phyloP scores from a whole-genome alignment of 2,888 invertebrate genomes.

The Drosophila colorata region DNA sequence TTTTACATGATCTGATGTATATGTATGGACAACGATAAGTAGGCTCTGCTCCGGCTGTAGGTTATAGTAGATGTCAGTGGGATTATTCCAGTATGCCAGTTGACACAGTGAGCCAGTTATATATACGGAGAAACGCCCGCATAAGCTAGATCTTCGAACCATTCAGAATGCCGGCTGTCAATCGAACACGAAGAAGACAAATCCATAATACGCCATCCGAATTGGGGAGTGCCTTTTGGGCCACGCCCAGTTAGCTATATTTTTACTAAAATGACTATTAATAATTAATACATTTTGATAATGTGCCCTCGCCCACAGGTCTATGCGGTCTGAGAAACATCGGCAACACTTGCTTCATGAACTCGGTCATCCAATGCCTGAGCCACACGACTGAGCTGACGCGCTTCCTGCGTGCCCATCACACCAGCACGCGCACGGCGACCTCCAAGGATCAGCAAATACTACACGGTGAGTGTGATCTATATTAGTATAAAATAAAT shows the following conservation, averaged over 20 bases:
- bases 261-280: not conserved
- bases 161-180: conserved; percentile 26
- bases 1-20: too few relatives aligned
- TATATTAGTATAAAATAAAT: too few relatives aligned
- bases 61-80: conserved; percentile 1
- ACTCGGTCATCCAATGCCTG: conserved; percentile 85
- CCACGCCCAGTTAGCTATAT: conserved; percentile 43
- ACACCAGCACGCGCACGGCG: conserved; percentile 80
- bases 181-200: conserved; percentile 20
- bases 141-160: conserved; percentile 9
- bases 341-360: conserved; percentile 89
- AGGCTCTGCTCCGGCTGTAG: conserved; percentile 2
- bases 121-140: conserved; percentile 7
- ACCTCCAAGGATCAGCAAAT: conserved; percentile 85
- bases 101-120: conserved; percentile 18
- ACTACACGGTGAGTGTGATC: conserved; percentile 75
- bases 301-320: conserved; percentile 84
- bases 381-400: conserved; percentile 85
- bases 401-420: conserved; percentile 83
- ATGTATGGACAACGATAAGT: conserved; percentile 1
- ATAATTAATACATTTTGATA: conserved; percentile 20
- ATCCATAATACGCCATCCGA: conserved; percentile 39
- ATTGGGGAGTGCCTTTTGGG: conserved; percentile 65
- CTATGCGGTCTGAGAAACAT: conserved; percentile 96
- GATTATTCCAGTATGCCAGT: conserved; percentile 21